Conservation (phyloP, 1,140 invertebrate genomes). For the Epicauta chinensis region DNA sequence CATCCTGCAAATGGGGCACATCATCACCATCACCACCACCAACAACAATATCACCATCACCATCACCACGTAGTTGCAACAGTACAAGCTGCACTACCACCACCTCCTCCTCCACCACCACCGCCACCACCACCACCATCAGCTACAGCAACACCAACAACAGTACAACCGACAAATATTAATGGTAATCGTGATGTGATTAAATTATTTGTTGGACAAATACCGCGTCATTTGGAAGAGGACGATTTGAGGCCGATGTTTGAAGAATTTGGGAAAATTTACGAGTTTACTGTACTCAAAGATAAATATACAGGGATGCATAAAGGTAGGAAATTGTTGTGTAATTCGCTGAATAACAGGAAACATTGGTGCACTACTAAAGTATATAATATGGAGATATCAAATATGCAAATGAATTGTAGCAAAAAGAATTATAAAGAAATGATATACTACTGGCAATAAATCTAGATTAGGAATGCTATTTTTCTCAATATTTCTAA, state of each 20-base stretch:
- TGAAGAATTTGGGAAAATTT: constrained; percentile 89
- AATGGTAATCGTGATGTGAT: constrained; percentile 52
- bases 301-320: constrained; percentile 91
- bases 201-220: constrained; percentile 90
- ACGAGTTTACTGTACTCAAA: constrained; percentile 89
- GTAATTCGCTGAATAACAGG: no score
- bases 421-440: no score
- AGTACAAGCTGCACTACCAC: not conserved
- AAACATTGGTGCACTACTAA: no score
- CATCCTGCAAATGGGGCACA: constrained; percentile 4
- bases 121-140: not conserved
- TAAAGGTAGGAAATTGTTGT: constrained; percentile 73
- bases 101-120: not conserved
- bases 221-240: constrained; percentile 84
- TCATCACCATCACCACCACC: not conserved
- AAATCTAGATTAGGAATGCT: no score
- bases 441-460: no score
- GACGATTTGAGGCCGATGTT: constrained; percentile 85
- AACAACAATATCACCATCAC: not conserved
- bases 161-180: constrained; percentile 4
- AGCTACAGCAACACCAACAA: not conserved
- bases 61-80: no score
- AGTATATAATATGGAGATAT: no score
- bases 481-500: no score
- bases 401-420: no score